Base-by-base conservation (phyloP, 2,888 invertebrate genomes). In the Vannuccia rotundouncinata region DNA sequence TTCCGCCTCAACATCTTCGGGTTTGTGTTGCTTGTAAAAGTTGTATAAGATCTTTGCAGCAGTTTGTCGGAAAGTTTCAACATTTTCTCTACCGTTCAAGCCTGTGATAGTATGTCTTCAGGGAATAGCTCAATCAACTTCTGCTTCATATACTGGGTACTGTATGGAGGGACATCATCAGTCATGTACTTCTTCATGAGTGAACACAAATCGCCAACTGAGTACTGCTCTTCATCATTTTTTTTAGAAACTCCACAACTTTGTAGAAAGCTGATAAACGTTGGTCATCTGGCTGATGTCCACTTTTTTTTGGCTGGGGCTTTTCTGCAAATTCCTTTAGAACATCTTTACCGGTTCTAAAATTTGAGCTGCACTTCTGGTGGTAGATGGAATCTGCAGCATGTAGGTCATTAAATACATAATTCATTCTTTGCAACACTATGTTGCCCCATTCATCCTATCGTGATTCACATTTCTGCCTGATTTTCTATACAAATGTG, bases 331-430 rank as follows among this genome's bases (percentile, higher is more conserved):
- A 27, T 78, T 78, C 22, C 17, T 66, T 73, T n/a, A 13, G 75
- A 17, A 27, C 31, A 59, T 31, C 66, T 0, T 81, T 81, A 74
- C 76, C 25, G 13, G 81, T 82, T 29, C 81, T 66, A 66, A 84
- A 84, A 45, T 82, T 83, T 1, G 82, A 79, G 77, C 81, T 82
- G 78, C 83, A 84, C n/a, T 22, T 74, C 66, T 83, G 82, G 66
- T 84, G 83, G 66, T 83, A 84, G 2, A 82, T 25, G 0, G 83
- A 82, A 79, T 83, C 83, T 13, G 81, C 81, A 13, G 83, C 83
- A 66, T 60, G 83, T 10, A 84, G 81, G 80, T 83, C 84, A n/a
- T 30, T 45, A 45, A 45, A 25, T 28, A 60, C 31, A 59, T 29
- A 29, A 30, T 29, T 25, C 17, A 79, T 77, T 27, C 79, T 2